Percentiles rank a stretch among this genome's conserved stretches.
These are phyloP conservation scores for Himalopsyche anomala DNA, from an alignment of 2,888 invertebrate genomes.

Conservation along the genomic window DNA sequence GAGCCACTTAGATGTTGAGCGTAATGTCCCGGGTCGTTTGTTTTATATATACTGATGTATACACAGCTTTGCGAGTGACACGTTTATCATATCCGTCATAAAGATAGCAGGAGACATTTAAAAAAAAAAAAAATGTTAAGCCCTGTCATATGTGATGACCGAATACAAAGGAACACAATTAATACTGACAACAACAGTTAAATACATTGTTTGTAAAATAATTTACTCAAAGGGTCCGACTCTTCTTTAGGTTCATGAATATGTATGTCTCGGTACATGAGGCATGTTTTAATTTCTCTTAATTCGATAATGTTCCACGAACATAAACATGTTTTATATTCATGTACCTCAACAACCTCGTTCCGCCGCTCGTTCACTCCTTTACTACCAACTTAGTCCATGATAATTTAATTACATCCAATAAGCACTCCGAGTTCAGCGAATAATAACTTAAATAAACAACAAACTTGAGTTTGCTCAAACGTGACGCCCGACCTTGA, in stretches of 20 bases:
- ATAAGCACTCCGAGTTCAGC: slow-evolving; percentile 4
- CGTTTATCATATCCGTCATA: too few species aligned
- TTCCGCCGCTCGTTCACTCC: not conserved
- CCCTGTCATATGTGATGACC: too few species aligned
- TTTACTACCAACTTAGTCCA: slow-evolving; percentile 28
- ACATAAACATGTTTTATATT: slow-evolving; percentile 17
- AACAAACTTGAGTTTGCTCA: slow-evolving; percentile 32
- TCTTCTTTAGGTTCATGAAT: not conserved
- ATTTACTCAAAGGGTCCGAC: not conserved
- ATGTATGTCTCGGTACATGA: slow-evolving; percentile 4
- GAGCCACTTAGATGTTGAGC: too few species aligned
- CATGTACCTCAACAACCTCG: slow-evolving; percentile 1
- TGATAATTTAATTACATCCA: slow-evolving; percentile 42
- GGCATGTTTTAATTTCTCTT: slow-evolving; percentile 31
- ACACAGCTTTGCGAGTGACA: too few species aligned
- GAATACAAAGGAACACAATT: too few species aligned
- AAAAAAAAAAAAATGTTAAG: too few species aligned
- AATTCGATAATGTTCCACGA: slow-evolving; percentile 12
- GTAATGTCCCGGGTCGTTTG: too few species aligned
- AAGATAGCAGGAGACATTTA: too few species aligned
- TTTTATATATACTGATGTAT: too few species aligned
- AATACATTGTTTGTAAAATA: too few species aligned
- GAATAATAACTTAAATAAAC: slow-evolving; percentile 43
- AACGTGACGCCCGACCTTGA: slow-evolving; percentile 31
- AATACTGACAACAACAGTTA: too few species aligned